A percentile compares a stretch with the other conserved stretches of the same genome.
Evolutionary conservation across 2,113 vertebrate species (phyloP).

Genomic region (Ornithorhynchus anatinus): DNA sequence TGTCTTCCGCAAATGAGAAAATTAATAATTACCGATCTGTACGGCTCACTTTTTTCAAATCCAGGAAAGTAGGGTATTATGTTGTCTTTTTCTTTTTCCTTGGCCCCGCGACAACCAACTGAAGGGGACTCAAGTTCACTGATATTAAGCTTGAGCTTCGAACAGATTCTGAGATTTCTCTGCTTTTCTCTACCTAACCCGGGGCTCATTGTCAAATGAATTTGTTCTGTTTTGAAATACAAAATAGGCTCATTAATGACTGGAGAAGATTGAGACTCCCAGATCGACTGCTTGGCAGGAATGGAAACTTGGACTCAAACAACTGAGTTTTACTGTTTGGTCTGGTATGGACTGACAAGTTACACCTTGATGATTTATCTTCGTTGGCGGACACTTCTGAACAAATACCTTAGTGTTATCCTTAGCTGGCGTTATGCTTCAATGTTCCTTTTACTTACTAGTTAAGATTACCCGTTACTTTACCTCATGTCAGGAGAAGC

Average conservation of each 20-base stretch:
- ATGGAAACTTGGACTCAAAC: neutral
- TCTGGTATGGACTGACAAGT: slow-evolving; percentile 25
- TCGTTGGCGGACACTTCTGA: slow-evolving; percentile 17
- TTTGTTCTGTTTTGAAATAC: slow-evolving; percentile 25
- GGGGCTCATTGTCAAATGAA: slow-evolving; percentile 4
- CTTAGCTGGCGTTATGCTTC: neutral
- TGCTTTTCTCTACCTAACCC: slow-evolving; percentile 21
- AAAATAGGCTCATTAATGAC: slow-evolving; percentile 8
- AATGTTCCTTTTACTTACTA: neutral
- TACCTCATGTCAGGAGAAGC: neutral
- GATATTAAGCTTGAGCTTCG: slow-evolving; percentile 8
- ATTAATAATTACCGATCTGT: too few relatives aligned
- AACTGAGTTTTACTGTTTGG: slow-evolving; percentile 23
- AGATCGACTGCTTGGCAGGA: neutral
- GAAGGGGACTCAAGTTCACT: slow-evolving; percentile 29
- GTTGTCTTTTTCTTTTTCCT: neutral
- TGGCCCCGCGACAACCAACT: neutral
- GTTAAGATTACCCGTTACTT: neutral
- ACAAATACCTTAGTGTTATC: slow-evolving; percentile 9
- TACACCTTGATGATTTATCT: slow-evolving; percentile 20
- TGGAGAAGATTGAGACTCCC: slow-evolving; percentile 11
- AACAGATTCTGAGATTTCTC: neutral
- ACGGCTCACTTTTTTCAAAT: too few relatives aligned
- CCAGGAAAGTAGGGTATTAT: too few relatives aligned
- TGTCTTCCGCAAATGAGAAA: too few relatives aligned